Base-by-base conservation (phyloP, 1,140 invertebrate species). In the Mizuhopecten yessoensis region DNA sequence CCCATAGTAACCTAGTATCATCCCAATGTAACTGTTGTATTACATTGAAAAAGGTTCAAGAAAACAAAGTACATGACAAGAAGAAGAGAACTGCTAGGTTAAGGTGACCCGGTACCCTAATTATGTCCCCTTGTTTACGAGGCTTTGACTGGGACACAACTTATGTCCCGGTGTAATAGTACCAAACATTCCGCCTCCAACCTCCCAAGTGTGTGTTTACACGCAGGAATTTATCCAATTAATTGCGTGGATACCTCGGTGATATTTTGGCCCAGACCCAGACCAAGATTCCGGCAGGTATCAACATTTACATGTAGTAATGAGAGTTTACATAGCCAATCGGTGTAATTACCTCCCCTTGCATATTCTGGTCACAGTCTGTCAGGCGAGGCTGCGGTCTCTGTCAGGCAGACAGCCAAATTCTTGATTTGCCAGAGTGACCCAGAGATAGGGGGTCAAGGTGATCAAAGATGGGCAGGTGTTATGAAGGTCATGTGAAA, bases 151-250 rank as follows among this genome's bases (percentile, higher is more conserved):
- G n/a, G n/a, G n/a, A 75, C n/a, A 75, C 17, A 57, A 57, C 45
- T 57, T 17, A 3, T 7, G 17, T 9, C 10, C 17, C 42, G 9
- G n/a, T 9, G 57, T 75, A 75, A 75, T 17, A 75, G 57, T 29
- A 29, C 2, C 1, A n/a, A 29, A 75, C 57, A 75, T 75, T 29
- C 57, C 57, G 11, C 17, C 57, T 75, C 11, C 17, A 75, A 75
- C 57, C 57, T 75, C 5, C 23, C 57, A 75, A 75, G 57, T 75
- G 57, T 29, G 23, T 75, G 57, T 75, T 75, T 75, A 75, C 57
- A 75, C 29, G 57, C 57, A 75, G 57, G 57, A 75, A 75, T 75
- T 75, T 75, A 75, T 29, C 57, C 57, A 75, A 75, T 75, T 75
- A 75, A 75, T 75, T 75, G 57, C n/a, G 57, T 75, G 57, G 57